These are phyloP conservation scores for Danionella dracula DNA, from an alignment of 2,797 vertebrate species.

Conservation along the genomic window DNA sequence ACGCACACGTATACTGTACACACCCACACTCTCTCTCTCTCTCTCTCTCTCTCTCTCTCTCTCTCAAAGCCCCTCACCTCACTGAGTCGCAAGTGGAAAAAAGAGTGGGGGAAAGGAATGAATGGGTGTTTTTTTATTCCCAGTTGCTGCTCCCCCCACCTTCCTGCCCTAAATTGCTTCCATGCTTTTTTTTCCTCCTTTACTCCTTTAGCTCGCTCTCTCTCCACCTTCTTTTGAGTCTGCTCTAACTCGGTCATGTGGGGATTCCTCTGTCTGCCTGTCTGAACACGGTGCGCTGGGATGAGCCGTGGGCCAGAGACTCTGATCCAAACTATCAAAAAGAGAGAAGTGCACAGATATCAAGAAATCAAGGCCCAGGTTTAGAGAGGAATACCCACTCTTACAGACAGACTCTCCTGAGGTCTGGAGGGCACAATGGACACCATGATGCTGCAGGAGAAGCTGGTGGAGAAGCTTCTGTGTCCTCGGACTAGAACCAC, in stretches of 20 bases:
- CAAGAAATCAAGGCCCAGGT: constrained; percentile 38
- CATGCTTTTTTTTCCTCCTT: constrained; percentile 41
- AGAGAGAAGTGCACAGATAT: background rate
- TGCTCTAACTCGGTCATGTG: constrained; percentile 11
- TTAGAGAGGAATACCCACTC: constrained; percentile 32
- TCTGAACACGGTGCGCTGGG: constrained; percentile 61
- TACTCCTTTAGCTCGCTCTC: background rate
- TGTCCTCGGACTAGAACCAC: constrained; percentile 84
- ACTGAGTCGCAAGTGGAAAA: constrained; percentile 30
- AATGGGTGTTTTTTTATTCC: constrained; percentile 69
- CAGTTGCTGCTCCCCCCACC: constrained; percentile 49
- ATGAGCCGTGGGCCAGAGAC: constrained; percentile 47
- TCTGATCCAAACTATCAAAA: background rate
- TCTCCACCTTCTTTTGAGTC: constrained; percentile 13
- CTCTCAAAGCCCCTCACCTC: constrained; percentile 33
- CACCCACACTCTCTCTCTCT: constrained; percentile 20
- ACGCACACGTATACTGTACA: too few relatives aligned
- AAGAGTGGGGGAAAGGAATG: constrained; percentile 46
- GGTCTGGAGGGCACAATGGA: constrained; percentile 73
- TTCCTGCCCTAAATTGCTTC: constrained; percentile 58
- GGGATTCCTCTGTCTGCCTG: constrained; percentile 66
- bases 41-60: constrained; percentile 16
- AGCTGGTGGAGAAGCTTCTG: constrained; percentile 88
- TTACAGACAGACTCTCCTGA: constrained; percentile 32
- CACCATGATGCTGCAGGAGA: constrained; percentile 91